These are phyloP conservation scores for Chymomyza caudatula DNA, from an alignment of 2,888 invertebrate genomes.

Conservation along the genomic window DNA sequence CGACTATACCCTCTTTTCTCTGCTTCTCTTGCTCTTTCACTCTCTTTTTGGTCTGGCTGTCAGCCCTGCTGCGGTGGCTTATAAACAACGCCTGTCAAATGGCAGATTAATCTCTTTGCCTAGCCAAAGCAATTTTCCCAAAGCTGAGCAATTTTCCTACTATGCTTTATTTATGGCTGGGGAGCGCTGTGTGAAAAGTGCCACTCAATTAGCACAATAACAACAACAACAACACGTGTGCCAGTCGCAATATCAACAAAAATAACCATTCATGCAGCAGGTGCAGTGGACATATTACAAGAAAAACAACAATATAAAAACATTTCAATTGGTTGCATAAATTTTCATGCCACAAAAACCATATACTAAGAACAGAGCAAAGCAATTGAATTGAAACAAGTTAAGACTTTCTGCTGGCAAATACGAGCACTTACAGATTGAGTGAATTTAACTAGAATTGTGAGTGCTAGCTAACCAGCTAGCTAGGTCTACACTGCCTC, in stretches of 20 bases:
- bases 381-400: neutral
- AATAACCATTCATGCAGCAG: neutral
- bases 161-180: conserved; percentile 2
- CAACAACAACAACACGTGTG: conserved; percentile 13
- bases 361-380: conserved; percentile 17
- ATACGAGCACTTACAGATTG: conserved; percentile 22
- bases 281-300: neutral
- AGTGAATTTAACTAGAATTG: conserved; percentile 27
- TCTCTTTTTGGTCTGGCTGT: neutral
- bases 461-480: neutral
- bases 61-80: neutral
- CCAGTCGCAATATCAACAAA: conserved; percentile 9
- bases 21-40: too few species aligned
- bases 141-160: conserved; percentile 30
- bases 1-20: neutral
- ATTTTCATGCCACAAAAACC: conserved; percentile 23
- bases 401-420: neutral
- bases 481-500: neutral
- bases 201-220: conserved; percentile 3
- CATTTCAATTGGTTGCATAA: conserved; percentile 38
- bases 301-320: conserved; percentile 2
- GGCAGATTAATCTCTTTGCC: conserved; percentile 50
- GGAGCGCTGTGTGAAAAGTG: neutral
- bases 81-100: conserved; percentile 43
- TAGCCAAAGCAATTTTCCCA: conserved; percentile 34